Base-by-base conservation (phyloP, 2,888 invertebrate genomes). In the Tribolium freemani region DNA sequence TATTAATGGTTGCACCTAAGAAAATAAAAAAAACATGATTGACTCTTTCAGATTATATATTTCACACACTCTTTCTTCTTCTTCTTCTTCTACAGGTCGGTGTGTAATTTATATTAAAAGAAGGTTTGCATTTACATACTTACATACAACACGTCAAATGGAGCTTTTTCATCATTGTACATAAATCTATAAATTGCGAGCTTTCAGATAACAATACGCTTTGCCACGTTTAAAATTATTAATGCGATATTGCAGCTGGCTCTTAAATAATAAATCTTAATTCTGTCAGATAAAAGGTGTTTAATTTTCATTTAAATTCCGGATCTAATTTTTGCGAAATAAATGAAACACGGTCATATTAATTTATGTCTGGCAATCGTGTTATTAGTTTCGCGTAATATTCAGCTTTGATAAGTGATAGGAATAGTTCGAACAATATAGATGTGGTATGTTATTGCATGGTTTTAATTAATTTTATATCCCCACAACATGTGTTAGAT, bases 381-480 rank as follows among this genome's bases (percentile, higher is more conserved):
- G 38, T 63, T 63, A 63, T 63, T 50, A 31, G 58, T n/a, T 46
- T 58, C 45, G 58, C 48, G 3, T 20, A 63, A 63, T 63, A 63
- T 63, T 63, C 48, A 46, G 50, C 38, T 53, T 44, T 54, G 53
- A 64, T 64, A 64, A 64, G 53, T 64, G 64, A 64, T 64, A 38
- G 64, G 31, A 45, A 53, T 44, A 50, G 53, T 64, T 45, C 6
- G 16, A 38, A 51, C 63, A 61, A 61, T 61, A 61, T 26, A 38
- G 48, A 50, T 63, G 60, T 66, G 71, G 58, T 61, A 51, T 10
- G 70, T 69, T 71, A 51, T 64, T 50, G 54, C 48, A 51, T 58
- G 66, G 30, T 63, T 74, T 68, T 71, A 69, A 72, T 74, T 74
- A 71, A 74, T 69, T 74, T 73, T 68, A 68, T 69, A 63, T 66